Evolutionary conservation across 2,888 invertebrate genomes (phyloP), one percentile per base, ranked within the genome.

Genomic region (Pseudeuparius sepicola): DNA sequence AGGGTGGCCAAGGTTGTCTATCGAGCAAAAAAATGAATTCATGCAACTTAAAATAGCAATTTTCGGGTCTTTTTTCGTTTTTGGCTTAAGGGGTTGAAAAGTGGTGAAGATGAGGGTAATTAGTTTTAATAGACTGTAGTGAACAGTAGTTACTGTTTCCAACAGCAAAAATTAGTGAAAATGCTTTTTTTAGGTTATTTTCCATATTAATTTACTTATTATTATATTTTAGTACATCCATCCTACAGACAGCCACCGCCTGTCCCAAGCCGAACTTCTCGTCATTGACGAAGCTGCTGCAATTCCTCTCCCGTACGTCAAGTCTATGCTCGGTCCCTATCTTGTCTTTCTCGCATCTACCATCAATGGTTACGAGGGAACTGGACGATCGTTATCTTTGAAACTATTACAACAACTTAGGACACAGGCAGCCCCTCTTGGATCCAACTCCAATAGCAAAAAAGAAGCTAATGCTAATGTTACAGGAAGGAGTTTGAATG

Each of bases 281-380:
- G 78, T 98, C 1, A 94, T 98, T 37, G 98, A 99, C 61, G 98
- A 99, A 63, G 98, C 98, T 2, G 98, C 98, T 0, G 98, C 98
- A 4, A 98, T 99, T 47, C 98, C 98, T 0, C 66, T 98, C 37
- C 85, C 88, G 0, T 75, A 87, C 50, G 94, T 99, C 1, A 86
- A 89, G 46, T 75, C 80, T 2, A 82, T 96, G 60, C 68, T 88
- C 36, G 86, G 85, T 0, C 90, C 94, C 0, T 94, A 94, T 52
- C 70, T 97, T 18, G 86, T 92, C 7, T 88, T 99, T 56, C 74
- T 99, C 56, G 82, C 98, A 0, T 98, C 97, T 0, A 98, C 98
- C 0, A 87, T 97, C 24, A 89, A 94, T 53, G 98, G 98, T 1
- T 97, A 97, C 59, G 97, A 97, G 66, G 97, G 98, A 34, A 98